These are phyloP conservation scores for Grammomys surdaster DNA, from an alignment of 2,113 vertebrate genomes.

Conservation along the genomic window DNA sequence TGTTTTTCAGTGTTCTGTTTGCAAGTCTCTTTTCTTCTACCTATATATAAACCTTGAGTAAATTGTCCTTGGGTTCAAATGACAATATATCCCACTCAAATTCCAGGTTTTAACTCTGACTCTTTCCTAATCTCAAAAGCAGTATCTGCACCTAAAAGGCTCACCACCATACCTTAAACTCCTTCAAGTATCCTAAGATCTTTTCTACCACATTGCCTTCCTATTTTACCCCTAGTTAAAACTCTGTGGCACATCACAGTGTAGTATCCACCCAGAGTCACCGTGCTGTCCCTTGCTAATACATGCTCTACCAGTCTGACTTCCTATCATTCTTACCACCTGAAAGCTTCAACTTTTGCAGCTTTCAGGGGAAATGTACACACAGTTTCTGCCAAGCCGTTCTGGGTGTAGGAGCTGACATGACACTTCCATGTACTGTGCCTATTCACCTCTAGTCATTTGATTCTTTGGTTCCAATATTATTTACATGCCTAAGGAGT, in stretches of 20 bases:
- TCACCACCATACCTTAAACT: neutral
- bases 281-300: conserved; percentile 32
- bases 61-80: neutral
- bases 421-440: neutral
- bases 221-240: conserved; percentile 21
- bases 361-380: neutral
- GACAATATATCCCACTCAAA: too few relatives aligned
- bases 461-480: neutral
- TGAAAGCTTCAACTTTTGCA: conserved; percentile 40
- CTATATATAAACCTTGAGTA: neutral
- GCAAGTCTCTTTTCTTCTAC: neutral
- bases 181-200: neutral
- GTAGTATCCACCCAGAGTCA: conserved; percentile 30
- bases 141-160: neutral
- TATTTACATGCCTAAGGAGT: neutral
- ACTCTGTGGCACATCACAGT: neutral
- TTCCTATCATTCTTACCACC: neutral
- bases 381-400: neutral
- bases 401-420: neutral
- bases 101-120: neutral
- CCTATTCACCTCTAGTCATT: conserved; percentile 6
- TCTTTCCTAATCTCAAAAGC: neutral
- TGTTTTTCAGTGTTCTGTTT: neutral
- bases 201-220: neutral
- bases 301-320: neutral